Base-by-base conservation (phyloP, 2,113 vertebrate genomes). In the Carassius gibelio region DNA sequence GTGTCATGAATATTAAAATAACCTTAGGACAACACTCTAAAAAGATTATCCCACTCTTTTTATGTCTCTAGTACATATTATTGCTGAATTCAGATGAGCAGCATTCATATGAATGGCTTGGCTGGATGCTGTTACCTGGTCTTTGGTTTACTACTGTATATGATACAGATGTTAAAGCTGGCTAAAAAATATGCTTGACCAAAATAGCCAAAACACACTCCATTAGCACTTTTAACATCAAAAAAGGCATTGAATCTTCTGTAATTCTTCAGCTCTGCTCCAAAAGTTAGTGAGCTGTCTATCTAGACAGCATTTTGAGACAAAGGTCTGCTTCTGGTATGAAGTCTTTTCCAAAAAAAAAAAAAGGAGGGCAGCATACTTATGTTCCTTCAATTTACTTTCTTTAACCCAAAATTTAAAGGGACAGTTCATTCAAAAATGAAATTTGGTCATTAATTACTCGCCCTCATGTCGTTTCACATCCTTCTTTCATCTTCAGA, bases 1-100 rank as follows among this genome's bases (percentile, higher is more conserved):
- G 38, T 66, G 61, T 1, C 38, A 66, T 50, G 21, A 66, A 81
- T 48, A 66, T 50, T 66, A 81, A 66, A 30, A 26, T 81, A 66
- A 17, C 15, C 61, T 48, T 23, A 81, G 62, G 15, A 68, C 45
- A 81, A 34, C 59, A 80, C 14, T 42, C 34, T 21, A 36, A 4
- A 21, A 19, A 42, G n/a, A 42, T n/a, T 72, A 8, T 72, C 45
- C 3, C 7, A 45, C 36, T 80, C 14, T 45, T 64, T 64, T 52
- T 76, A 55, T 75, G 72, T 55, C 7, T 62, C 21, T 62, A 45
- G n/a, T 62, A 45, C 36, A 42, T 14, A 45, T 26, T 36, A 26
- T 45, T 62, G 57, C 26, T 26, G 30, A 48, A 80, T 64, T 15
- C 14, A 11, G 38, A 48, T 26, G 38, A 19, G 21, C 13, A 26